Evolutionary conservation across 2,888 invertebrate genomes (phyloP), one percentile per base, ranked within the genome.

Genomic region (Teinopalpus imperialis): DNA sequence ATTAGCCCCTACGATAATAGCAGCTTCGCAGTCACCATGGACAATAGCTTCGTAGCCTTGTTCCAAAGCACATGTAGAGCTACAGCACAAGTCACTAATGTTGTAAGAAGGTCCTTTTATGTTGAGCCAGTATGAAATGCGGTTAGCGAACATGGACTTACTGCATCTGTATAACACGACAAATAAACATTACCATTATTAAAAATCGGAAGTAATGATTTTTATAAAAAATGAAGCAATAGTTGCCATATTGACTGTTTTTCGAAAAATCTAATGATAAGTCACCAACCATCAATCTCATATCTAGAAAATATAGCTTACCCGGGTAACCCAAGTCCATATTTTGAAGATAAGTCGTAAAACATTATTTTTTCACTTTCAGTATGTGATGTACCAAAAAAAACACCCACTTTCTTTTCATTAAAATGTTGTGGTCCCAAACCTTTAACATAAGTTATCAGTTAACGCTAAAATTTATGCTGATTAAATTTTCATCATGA

Each of bases 1-100:
- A 53, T 88, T 90, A 2, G 83, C 72, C 0, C 92, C 92, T 1
- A 90, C 92, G 1, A 93, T 92, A 13, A 93, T 78, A 7, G 93
- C 93, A 0, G 78, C 73, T 13, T 82, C 83, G 37, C 82, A 80
- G 2, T 72, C 69, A 0, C 81, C 82, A 0, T 64, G 59, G 0
- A 49, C 47, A 1, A 85, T 67, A 1, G 74, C 77, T 2, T 60
- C 57, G 41, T 66, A 73, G 0, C 78, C 83, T 40, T 68, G 66
- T 37, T 78, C 72, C 10, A 83, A 43, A 0, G 77, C 81, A 0
- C 59, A 62, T 0, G 66, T 49, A 0, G 76, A 74, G 8, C 80
- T 76, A 54, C 74, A 74, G 59, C 80, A 79, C 0, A 71, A 65
- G 2, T 61, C 62, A 46, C 82, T 78, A 0, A 82, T 55, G 0